Base-by-base conservation (phyloP, 2,797 vertebrate species). In the Pelobates cultripes region DNA sequence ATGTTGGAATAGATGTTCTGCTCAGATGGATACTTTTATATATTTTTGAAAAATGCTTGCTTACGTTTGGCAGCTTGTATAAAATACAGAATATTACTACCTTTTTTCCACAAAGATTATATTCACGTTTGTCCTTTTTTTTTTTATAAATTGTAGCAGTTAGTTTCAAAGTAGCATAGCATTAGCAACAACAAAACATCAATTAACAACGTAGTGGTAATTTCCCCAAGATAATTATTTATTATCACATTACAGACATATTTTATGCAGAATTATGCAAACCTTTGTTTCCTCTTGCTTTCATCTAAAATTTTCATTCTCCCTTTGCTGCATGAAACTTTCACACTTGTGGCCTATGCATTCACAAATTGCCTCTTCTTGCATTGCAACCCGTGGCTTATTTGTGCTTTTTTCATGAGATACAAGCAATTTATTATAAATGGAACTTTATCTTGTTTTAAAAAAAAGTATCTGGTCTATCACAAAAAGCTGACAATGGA, bases 171-270 rank as follows among this genome's bases (percentile, higher is more conserved):
- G 4, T 76, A 67, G 47, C 53, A 84, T 76, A 67, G 17, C 47
- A 84, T 79, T 76, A 79, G 55, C 68, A 67, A 63, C 10, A 57
- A 67, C 77, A 84, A 79, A 76, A 73, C 45, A 75, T 76, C 73
- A 84, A 84, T 84, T 84, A 84, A 72, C 77, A 72, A 67, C 43
- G 55, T 64, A 12, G 73, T 66, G 77, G 75, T 79, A 84, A 79
- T 76, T 79, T 17, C 51, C 73, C 73, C 45, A 42, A 72, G 77
- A 84, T 76, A 73, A 75, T 79, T 79, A 79, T 79, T 76, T 71
- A 84, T 66, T 75, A 71, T 79, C 44, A 42, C 73, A 57, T 75
- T 68, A 69, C 70, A 79, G 28, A 75, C 53, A 41, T 61, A 68
- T 40, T 83, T 73, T 57, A 12, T 57, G 9, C 57, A 83, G 17